Conservation (phyloP, 2,113 vertebrate genomes). For the Corythoichthys intestinalis region DNA sequence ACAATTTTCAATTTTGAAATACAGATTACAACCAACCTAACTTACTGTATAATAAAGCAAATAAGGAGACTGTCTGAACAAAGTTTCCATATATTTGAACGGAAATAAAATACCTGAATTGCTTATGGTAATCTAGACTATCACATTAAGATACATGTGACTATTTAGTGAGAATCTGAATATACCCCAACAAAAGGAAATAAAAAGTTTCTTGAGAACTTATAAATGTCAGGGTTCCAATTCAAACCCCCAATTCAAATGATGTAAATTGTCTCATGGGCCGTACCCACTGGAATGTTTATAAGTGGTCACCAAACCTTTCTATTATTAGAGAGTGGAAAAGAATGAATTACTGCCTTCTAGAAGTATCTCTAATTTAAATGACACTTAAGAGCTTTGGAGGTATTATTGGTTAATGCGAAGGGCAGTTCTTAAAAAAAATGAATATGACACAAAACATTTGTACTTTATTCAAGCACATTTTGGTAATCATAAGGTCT, state of each 20-base stretch:
- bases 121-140: conserved; percentile 32
- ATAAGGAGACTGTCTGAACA: conserved; percentile 7
- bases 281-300: conserved; percentile 51
- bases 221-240: not conserved
- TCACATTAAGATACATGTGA: conserved; percentile 7
- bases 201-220: not conserved
- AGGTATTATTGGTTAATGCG: conserved; percentile 57
- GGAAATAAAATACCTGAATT: conserved; percentile 4
- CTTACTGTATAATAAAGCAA: not conserved
- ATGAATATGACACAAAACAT: conserved; percentile 48
- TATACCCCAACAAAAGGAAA: not conserved
- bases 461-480: conserved; percentile 59
- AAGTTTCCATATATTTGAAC: not conserved
- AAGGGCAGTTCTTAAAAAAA: conserved; percentile 63
- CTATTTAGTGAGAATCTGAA: conserved; percentile 15
- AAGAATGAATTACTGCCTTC: conserved; percentile 33
- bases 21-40: not conserved
- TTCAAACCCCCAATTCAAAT: not conserved
- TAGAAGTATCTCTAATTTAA: conserved; percentile 45
- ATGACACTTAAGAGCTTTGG: conserved; percentile 63
- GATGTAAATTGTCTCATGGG: not conserved
- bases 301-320: conserved; percentile 31
- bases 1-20: conserved; percentile 5
- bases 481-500: conserved; percentile 73
- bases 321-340: not conserved